phyloP scores from a whole-genome alignment of 2,113 vertebrate genomes.

The Tragelaphus imberbis region DNA sequence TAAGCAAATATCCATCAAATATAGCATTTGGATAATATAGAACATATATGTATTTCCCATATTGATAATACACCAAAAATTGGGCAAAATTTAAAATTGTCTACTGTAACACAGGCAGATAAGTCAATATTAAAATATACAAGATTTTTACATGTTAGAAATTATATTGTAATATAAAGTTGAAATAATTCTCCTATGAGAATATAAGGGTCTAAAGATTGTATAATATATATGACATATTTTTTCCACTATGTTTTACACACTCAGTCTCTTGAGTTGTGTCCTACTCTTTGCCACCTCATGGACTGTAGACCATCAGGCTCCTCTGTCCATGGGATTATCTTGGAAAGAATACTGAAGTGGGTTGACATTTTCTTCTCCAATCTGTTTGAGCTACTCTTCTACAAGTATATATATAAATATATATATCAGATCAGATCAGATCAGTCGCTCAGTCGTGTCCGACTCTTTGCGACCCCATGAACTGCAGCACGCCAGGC shows the following conservation, averaged over 20 bases:
- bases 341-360: too few species aligned
- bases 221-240: fast-evolving
- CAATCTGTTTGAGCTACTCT: not conserved
- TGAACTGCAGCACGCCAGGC: too few species aligned
- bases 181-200: fast-evolving
- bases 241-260: fast-evolving
- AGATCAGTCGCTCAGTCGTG: too few species aligned
- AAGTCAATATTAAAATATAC: fast-evolving
- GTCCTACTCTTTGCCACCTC: too few species aligned
- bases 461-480: too few species aligned
- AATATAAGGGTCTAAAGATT: fast-evolving
- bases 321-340: too few species aligned
- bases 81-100: not conserved
- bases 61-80: not conserved
- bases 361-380: too few species aligned
- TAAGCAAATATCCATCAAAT: not conserved
- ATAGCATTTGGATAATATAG: not conserved
- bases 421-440: too few species aligned
- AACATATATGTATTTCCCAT: not conserved
- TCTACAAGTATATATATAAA: not conserved
- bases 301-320: too few species aligned
- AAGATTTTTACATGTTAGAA: not conserved
- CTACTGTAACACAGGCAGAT: not conserved
- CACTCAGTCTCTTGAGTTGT: too few species aligned
- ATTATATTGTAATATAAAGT: too few species aligned